Evolutionary conservation across 2,888 invertebrate genomes (phyloP).

Genomic region (Apamea anceps): DNA sequence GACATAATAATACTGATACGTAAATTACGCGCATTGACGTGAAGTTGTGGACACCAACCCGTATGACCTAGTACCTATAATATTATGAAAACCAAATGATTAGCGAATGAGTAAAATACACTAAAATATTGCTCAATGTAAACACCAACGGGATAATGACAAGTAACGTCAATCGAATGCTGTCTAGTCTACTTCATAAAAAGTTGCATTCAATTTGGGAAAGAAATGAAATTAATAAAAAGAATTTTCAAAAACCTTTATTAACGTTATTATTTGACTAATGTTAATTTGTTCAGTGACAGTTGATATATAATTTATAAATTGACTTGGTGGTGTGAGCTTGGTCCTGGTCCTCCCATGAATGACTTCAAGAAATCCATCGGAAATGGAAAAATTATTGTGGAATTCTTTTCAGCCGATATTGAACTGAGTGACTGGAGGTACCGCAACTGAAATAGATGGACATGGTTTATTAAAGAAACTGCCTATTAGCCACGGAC

Average conservation of each 20-base stretch:
- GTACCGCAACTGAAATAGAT: constrained; percentile 93
- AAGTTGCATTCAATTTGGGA: constrained; percentile 14
- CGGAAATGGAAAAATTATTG: constrained; percentile 98
- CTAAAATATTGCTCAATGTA: constrained; percentile 33
- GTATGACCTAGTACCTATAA: too few species aligned
- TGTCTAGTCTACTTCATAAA: constrained; percentile 1
- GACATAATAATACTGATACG: not conserved
- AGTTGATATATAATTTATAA: constrained; percentile 40
- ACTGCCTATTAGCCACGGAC: not conserved
- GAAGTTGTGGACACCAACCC: too few species aligned
- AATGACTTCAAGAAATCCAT: constrained; percentile 93
- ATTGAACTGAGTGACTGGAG: constrained; percentile 97
- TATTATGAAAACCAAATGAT: constrained; percentile 1
- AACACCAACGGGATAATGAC: constrained; percentile 24
- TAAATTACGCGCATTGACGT: too few species aligned
- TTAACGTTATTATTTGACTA: constrained; percentile 53
- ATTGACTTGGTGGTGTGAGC: constrained; percentile 69
- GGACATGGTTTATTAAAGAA: not conserved
- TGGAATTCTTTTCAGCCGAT: constrained; percentile 98
- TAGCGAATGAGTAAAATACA: constrained; percentile 20
- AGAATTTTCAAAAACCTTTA: constrained; percentile 24
- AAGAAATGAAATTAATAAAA: constrained; percentile 7
- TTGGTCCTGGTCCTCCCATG: constrained; percentile 77
- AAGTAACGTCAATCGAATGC: constrained; percentile 23
- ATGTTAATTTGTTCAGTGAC: constrained; percentile 29